Base-by-base conservation (phyloP, 1,140 invertebrate genomes). In the Drosophila equinoxialis region DNA sequence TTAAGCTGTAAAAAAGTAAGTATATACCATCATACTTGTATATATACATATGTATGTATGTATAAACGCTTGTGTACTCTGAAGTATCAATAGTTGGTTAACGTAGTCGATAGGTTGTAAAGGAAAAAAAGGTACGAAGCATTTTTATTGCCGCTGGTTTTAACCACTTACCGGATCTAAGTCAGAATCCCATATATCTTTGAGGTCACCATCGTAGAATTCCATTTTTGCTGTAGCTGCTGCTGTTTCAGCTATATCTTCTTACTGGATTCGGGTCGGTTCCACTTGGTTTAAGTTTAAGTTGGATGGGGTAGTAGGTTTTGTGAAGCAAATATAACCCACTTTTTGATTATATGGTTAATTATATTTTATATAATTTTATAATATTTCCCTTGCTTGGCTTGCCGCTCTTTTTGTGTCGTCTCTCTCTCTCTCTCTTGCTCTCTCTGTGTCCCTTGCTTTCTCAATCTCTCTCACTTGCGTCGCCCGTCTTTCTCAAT, bases 111-210 rank as follows among this genome's bases (percentile, higher is more conserved):
- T 65, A 51, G 45, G 45, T 17, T 3, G 5, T 3, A 23, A 75
- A 33, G 55, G 17, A 17, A 14, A 17, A 14, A 37, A 45, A 11
- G 30, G 23, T n/a, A 30, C 37, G 6, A 17, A 51, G 54, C 57
- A 57, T 57, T 39, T 26, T 26, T 45, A 33, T 67, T 33, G 51
- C 37, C 1, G 39, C 67, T 51, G 48, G 33, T 54, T 17, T 67
- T 35, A 42, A 62, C 57, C 79, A 94, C 95, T 95, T 92, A 96
- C 95, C 94, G 95, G 94, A 92, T 96, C 95, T 81, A 96, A 94
- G 93, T 96, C 96, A 81, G 95, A 94, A 87, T 96, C 95, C 95
- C 95, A 96, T 81, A 96, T 93, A 91, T 96, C 95, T 92, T 94
- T 95, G 82, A 96, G 93, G 92, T 96, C 95, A 81, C 94, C 94